Percentiles rank a stretch among this genome's conserved stretches.
phyloP scores from a whole-genome alignment of 2,797 vertebrate genomes.

The Vipera ursinii region DNA sequence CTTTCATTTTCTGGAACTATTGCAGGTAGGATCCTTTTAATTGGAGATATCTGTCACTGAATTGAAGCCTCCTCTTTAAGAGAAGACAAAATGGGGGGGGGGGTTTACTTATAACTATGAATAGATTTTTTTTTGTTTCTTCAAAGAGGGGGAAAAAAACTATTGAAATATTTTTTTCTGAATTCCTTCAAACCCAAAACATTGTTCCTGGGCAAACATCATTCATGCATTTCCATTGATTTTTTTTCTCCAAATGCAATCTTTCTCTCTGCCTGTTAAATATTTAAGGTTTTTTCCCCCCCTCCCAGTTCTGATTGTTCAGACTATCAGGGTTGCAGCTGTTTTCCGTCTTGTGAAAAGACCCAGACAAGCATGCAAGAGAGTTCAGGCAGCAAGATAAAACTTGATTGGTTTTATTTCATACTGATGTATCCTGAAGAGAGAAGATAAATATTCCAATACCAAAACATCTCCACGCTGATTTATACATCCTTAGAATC shows the following conservation, averaged over 20 bases:
- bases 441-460: not conserved
- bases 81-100: not conserved
- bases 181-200: not conserved
- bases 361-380: not conserved
- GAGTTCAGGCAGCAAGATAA: not conserved
- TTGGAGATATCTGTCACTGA: not conserved
- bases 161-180: not conserved
- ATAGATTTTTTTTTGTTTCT: not conserved
- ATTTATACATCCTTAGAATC: not conserved
- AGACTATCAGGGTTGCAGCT: not conserved
- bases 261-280: not conserved
- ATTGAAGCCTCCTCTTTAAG: not conserved
- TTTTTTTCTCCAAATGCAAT: not conserved
- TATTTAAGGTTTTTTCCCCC: not conserved
- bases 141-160: not conserved
- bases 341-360: not conserved
- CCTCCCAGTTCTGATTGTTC: no score
- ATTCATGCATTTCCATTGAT: not conserved
- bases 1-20: not conserved
- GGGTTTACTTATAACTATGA: not conserved
- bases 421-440: not conserved
- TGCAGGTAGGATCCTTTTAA: not conserved
- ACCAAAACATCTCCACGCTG: not conserved
- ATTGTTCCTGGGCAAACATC: not conserved
- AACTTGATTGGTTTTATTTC: not conserved